phyloP scores from a whole-genome alignment of 2,113 vertebrate species.

The Myocastor coypus region DNA sequence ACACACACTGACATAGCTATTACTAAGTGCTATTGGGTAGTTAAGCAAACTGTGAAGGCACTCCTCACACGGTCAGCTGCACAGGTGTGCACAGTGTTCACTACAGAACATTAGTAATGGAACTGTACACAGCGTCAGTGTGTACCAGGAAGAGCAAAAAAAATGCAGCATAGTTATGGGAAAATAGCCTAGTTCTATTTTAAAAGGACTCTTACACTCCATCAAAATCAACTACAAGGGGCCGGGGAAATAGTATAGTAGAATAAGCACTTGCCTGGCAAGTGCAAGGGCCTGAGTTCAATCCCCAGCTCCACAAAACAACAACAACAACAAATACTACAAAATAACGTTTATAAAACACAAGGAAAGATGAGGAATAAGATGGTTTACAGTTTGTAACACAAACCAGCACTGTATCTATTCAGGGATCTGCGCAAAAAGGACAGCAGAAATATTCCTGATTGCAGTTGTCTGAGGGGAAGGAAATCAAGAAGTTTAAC shows the following conservation, averaged over 20 bases:
- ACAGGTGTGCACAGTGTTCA: not conserved
- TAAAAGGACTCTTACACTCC: not conserved
- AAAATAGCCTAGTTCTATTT: constrained; percentile 23
- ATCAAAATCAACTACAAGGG: constrained; percentile 20
- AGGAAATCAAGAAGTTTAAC: not conserved
- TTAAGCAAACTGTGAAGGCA: not conserved
- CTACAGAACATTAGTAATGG: not conserved
- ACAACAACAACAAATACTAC: no score
- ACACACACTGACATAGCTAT: not conserved
- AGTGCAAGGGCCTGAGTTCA: no score
- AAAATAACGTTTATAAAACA: constrained; percentile 10
- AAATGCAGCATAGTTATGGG: not conserved
- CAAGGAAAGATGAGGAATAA: constrained; percentile 17
- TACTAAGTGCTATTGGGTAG: not conserved
- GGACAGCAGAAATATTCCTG: not conserved
- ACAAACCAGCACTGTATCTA: not conserved
- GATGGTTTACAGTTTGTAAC: not conserved
- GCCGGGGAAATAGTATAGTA: no score
- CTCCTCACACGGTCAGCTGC: not conserved
- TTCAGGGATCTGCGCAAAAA: not conserved
- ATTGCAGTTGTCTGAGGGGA: not conserved
- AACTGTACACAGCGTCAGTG: not conserved
- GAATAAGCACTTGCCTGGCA: no score
- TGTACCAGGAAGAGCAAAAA: not conserved
- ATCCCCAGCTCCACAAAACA: no score